These are phyloP conservation scores for Megaustenia siamemsis DNA, from an alignment of 2,888 invertebrate species.

Conservation along the genomic window DNA sequence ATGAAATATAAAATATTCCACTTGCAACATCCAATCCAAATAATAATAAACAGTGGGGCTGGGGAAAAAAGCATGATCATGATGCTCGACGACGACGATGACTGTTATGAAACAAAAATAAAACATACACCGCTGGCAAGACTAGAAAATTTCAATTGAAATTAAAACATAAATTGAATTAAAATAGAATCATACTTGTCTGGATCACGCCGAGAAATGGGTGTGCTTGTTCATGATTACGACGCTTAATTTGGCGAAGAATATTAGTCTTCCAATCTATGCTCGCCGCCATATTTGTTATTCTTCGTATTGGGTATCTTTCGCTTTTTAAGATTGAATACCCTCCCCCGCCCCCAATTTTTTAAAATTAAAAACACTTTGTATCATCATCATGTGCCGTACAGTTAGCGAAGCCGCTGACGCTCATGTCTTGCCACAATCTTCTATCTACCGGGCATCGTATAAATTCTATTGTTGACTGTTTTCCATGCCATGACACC, in stretches of 20 bases:
- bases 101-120: background rate
- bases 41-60: background rate
- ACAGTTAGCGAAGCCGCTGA: too few relatives aligned
- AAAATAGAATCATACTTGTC: constrained; percentile 32
- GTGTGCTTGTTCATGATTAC: constrained; percentile 32
- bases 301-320: constrained; percentile 12
- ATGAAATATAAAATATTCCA: too few relatives aligned
- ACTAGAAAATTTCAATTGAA: background rate
- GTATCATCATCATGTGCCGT: too few relatives aligned
- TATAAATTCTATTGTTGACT: too few relatives aligned
- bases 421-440: too few relatives aligned
- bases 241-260: constrained; percentile 24
- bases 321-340: background rate
- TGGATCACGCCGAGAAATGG: constrained; percentile 42
- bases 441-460: too few relatives aligned
- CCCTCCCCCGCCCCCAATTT: background rate
- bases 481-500: too few relatives aligned
- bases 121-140: too few relatives aligned
- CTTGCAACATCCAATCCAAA: background rate
- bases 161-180: background rate
- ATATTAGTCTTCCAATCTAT: constrained; percentile 25
- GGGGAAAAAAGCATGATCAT: background rate
- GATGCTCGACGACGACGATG: background rate
- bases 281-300: constrained; percentile 47
- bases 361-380: too few relatives aligned